Evolutionary conservation across 2,797 vertebrate genomes (phyloP), one percentile per base, ranked within the genome.

Genomic region (Nyctibius grandis): DNA sequence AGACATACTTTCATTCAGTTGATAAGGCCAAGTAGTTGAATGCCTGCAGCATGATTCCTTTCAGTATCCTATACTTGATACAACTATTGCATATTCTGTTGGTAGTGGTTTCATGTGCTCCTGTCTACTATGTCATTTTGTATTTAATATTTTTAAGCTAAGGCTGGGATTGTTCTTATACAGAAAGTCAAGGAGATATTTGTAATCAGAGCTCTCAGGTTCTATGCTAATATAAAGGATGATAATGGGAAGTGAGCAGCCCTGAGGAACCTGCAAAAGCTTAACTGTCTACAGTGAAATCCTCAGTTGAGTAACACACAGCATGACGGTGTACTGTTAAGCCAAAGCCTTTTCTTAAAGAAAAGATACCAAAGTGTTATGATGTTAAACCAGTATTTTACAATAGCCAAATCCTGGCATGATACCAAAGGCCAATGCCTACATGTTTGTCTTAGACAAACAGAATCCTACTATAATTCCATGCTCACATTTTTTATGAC

Each of bases 321-420:
- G n/a, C 28, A 15, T 22, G 69, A 12, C 0, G 0, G 16, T 1
- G 2, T 18, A 11, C n/a, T 40, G 36, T 10, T 59, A 51, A 69
- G 36, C 20, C 33, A 85, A 70, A 87, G 23, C 4, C 10, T 2
- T 42, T 21, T 45, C 34, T 80, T 25, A 2, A 45, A 63, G 31
- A 51, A 70, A 83, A 80, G 9, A 74, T 15, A 65, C 4, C 18
- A 31, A 78, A 67, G 16, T 18, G 8, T 67, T 42, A 34, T 1
- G 8, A 72, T 72, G 14, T 60, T 76, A 57, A 77, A 85, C 12
- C 38, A 73, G 0, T 75, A 72, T 74, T 78, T 84, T 64, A 68
- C 25, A 72, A 28, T 9, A 88, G 64, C 21, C 61, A 95, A 63
- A 79, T 74, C 38, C 54, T 91, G 76, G 45, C 38, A 84, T 2